Base-by-base conservation (phyloP, 2,888 invertebrate species). In the Thymelicus acteon region DNA sequence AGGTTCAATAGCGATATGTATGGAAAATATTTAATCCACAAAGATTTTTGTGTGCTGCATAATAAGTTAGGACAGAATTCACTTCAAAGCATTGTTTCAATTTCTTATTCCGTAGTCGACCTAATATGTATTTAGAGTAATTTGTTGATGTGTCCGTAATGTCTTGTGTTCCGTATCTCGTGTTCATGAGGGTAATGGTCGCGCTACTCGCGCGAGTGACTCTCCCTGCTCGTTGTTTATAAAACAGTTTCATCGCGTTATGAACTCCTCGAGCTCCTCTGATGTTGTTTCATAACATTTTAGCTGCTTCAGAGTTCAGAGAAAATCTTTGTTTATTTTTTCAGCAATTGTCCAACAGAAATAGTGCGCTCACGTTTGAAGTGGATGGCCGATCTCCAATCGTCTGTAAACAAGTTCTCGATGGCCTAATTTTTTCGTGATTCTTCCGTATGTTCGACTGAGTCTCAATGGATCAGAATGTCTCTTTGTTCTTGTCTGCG, bases 271-370 rank as follows among this genome's bases (percentile, higher is more conserved):
- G 74, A 71, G 71, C 67, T 71, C 72, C 75, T 79, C 75, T 79
- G 70, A 70, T 64, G 80, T 79, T 82, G 80, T 84, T 84, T 85
- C 84, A 86, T 83, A 88, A 87, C 88, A 88, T 83, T 85, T 81
- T 79, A 82, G 76, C 75, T 71, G 64, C 85, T 85, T 87, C 76
- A 67, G 61, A 67, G 61, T 52, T 70, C 65, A 64, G 40, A 52
- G 65, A 64, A 70, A 64, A 31, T 49, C 15, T 13, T 7, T 70
- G 70, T 70, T 70, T 70, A 65, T 70, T 70, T 60, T 63, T 65
- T 52, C 52, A 37, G 44, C 70, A 70, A 70, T 70, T 70, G 70
- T 70, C 70, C 70, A 70, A 60, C 70, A 65, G 70, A 64, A 70
- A 70, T 70, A 70, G 70, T 70, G 64, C 58, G 58, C 60, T 47